Percentiles rank a stretch among this genome's conserved stretches.
phyloP scores from a whole-genome alignment of 2,113 vertebrate genomes.

The Kryptolebias marmoratus region DNA sequence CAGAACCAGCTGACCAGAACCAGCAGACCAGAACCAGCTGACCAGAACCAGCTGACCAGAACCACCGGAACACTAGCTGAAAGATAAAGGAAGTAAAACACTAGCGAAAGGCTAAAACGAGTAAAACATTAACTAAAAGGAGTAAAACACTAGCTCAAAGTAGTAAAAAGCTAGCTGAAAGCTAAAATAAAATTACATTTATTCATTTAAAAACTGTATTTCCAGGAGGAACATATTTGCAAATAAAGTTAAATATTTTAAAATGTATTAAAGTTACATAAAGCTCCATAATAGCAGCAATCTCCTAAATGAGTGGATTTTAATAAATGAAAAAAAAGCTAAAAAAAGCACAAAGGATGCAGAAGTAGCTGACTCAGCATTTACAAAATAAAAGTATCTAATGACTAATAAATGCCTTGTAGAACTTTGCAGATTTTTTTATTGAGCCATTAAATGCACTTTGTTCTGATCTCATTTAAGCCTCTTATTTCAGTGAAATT shows the following conservation, averaged over 20 bases:
- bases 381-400: not conserved
- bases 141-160: slow-evolving; percentile 1
- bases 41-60: too few species aligned
- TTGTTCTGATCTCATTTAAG: slow-evolving; percentile 59
- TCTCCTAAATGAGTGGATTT: too few species aligned
- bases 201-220: too few species aligned
- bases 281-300: slow-evolving; percentile 5
- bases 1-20: too few species aligned
- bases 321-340: not conserved
- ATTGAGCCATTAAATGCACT: slow-evolving; percentile 55
- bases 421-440: slow-evolving; percentile 29
- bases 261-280: slow-evolving; percentile 2
- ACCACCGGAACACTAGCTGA: too few species aligned
- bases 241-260: not conserved
- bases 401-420: slow-evolving; percentile 46
- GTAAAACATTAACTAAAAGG: slow-evolving; percentile 28
- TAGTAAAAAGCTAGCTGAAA: too few species aligned
- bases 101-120: too few species aligned
- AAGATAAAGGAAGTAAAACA: too few species aligned
- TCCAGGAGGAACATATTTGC: not conserved
- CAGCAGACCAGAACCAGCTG: too few species aligned
- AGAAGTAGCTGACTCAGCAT: slow-evolving; percentile 25
- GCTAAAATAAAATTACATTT: too few species aligned
- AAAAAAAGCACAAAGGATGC: slow-evolving; percentile 36
- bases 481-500: slow-evolving; percentile 54